These are phyloP conservation scores for Monarcha castaneiventris DNA, from an alignment of 2,113 vertebrate genomes.

Conservation along the genomic window DNA sequence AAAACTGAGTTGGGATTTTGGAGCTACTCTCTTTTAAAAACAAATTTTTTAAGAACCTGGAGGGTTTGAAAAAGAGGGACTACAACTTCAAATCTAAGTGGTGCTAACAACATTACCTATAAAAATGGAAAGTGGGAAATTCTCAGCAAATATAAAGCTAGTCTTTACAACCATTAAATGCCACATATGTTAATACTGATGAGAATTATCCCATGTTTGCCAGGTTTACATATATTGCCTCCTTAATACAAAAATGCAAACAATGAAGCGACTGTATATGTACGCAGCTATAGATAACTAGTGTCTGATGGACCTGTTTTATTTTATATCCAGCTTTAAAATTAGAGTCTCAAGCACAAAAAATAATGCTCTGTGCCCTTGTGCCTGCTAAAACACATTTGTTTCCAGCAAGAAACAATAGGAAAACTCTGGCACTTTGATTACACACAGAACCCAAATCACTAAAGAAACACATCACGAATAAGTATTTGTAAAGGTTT, in stretches of 20 bases:
- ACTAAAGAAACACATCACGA: conserved; percentile 47
- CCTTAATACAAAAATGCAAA: not conserved
- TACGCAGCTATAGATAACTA: not conserved
- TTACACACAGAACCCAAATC: conserved; percentile 34
- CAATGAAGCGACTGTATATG: not conserved
- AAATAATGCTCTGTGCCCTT: not conserved
- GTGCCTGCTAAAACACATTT: conserved; percentile 44
- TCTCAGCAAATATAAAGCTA: not conserved
- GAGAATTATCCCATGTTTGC: not conserved
- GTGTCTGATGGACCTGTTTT: not conserved
- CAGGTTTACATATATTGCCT: not conserved
- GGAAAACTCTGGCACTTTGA: conserved; percentile 30
- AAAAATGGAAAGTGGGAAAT: not conserved
- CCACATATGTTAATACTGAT: not conserved
- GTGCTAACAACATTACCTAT: not conserved
- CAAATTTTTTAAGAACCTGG: not conserved
- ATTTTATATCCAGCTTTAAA: conserved; percentile 32
- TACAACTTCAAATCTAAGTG: not conserved
- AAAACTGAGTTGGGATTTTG: not conserved
- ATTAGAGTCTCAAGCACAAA: not conserved
- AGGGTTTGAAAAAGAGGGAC: not conserved
- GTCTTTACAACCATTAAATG: not conserved
- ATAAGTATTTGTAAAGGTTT: conserved; percentile 48
- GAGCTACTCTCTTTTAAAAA: not conserved
- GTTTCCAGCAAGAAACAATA: conserved; percentile 28